Evolutionary conservation across 2,797 vertebrate species (phyloP).

Genomic region (Lutjanus argentimaculatus): DNA sequence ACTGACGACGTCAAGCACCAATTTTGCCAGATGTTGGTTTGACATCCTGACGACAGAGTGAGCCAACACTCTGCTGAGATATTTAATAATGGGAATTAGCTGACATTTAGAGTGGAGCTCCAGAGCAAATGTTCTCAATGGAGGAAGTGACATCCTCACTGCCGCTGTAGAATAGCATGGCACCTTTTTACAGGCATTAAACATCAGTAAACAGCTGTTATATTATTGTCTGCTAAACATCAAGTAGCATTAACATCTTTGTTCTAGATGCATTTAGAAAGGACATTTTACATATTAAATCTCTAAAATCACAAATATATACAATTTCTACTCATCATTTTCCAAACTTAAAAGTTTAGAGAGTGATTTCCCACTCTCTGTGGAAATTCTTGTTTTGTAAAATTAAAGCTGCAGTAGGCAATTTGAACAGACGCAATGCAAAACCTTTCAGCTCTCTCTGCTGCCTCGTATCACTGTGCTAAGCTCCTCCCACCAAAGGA

Average conservation of each 20-base stretch:
- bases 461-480: too few relatives aligned
- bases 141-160: conserved; percentile 9
- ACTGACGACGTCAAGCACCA: conserved; percentile 8
- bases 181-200: conserved; percentile 3
- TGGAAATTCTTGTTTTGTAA: not conserved
- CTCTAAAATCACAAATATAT: not conserved
- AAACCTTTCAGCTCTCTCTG: too few relatives aligned
- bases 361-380: not conserved
- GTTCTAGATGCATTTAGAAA: too few relatives aligned
- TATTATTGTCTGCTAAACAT: conserved; percentile 6
- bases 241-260: not conserved
- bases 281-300: too few relatives aligned
- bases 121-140: conserved; percentile 13
- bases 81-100: conserved; percentile 25
- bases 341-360: not conserved
- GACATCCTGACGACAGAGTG: conserved; percentile 12
- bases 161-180: not conserved
- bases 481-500: too few relatives aligned
- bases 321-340: not conserved
- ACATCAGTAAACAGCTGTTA: conserved; percentile 10
- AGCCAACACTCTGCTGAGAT: conserved; percentile 3
- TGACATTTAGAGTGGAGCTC: conserved; percentile 16
- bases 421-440: too few relatives aligned
- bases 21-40: conserved; percentile 31
- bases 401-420: too few relatives aligned